Base-by-base conservation (phyloP, 2,797 vertebrate species). In the Chelonia mydas region DNA sequence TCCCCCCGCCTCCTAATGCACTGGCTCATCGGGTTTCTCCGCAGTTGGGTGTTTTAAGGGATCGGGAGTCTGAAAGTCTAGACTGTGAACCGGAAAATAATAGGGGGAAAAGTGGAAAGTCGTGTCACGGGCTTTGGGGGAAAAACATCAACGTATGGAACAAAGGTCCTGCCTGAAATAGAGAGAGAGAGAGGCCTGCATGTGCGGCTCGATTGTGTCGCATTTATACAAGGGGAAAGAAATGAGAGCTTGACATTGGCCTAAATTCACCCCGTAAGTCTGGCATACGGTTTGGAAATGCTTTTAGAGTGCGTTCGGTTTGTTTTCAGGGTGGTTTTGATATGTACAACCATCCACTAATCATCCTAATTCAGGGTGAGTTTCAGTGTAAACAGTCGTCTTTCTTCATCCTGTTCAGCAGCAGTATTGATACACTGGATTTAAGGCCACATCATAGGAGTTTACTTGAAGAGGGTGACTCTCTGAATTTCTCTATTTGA, bases 101-200 rank as follows among this genome's bases (percentile, higher is more conserved):
- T 90, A 83, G 96, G 94, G 92, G 81, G 23, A 95, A 97, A 96
- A 97, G 94, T 95, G 92, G 96, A 96, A 98, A 98, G 97, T 97
- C 97, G 90, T 97, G 95, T 95, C 90, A 88, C 92, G 95, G 93
- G 96, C 95, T 97, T 96, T 94, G 89, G 84, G 92, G n/a, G 89
- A 83, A 95, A 96, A 97, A 95, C 96, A 95, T 93, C 96, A 96
- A 95, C 96, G 86, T 96, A 95, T 95, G 53, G 97, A 98, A 98
- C 98, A 98, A 98, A 98, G 98, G 98, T 98, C 97, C 94, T 97
- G 93, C 94, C 98, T 98, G 96, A 98, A 95, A 90, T 97, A 95
- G 95, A 92, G 96, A 90, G 97, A 95, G 97, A 97, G 98, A 95
- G 97, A 97, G 98, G 98, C 98, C 97, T 98, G 83, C 97, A 78